Conservation (phyloP, 2,113 vertebrate species). For the Etia nguti region DNA sequence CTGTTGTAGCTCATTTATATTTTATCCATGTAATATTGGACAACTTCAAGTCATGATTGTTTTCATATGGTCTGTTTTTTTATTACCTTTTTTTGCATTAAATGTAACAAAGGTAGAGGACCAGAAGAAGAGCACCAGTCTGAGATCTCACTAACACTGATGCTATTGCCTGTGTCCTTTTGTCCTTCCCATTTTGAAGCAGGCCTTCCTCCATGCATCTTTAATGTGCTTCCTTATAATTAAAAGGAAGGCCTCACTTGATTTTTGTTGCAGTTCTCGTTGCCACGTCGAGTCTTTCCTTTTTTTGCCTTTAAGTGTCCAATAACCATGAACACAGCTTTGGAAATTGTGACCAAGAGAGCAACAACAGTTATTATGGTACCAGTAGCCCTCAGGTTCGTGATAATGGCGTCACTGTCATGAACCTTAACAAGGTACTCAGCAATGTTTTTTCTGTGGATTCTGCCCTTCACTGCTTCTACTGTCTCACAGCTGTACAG, state of each 20-base stretch:
- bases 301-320: not conserved
- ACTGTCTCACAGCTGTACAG: slow-evolving; percentile 19
- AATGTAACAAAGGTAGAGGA: not conserved
- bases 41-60: not conserved
- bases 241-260: not conserved
- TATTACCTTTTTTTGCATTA: not conserved
- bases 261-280: not conserved
- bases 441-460: not conserved
- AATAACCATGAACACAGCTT: fast-evolving
- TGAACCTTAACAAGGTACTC: not conserved
- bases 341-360: not conserved
- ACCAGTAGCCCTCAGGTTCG: not conserved
- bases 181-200: not conserved
- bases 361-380: not conserved
- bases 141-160: not conserved
- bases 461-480: slow-evolving; percentile 3
- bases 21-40: too few relatives aligned
- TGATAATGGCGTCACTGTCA: not conserved
- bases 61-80: not conserved
- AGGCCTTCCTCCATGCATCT: fast-evolving
- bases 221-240: fast-evolving
- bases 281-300: not conserved
- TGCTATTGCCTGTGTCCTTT: not conserved
- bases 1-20: too few relatives aligned
- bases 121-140: not conserved